These are phyloP conservation scores for Xestia xanthographa DNA, from an alignment of 2,888 invertebrate species.

Conservation along the genomic window DNA sequence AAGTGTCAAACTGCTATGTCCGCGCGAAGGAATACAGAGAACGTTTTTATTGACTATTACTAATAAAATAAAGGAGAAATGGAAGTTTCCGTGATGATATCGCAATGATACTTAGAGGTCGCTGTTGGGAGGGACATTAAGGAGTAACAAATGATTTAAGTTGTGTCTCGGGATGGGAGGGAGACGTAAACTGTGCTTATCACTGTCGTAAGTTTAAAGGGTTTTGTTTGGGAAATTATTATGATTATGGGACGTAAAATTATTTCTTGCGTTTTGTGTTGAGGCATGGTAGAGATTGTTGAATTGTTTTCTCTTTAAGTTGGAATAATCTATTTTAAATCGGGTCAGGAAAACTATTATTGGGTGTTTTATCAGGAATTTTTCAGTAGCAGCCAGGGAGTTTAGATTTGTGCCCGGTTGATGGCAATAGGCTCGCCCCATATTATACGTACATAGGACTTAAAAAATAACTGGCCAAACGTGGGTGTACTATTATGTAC, in stretches of 20 bases:
- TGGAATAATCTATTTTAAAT: not conserved
- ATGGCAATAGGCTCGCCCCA: too few relatives aligned
- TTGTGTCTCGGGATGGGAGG: conserved; percentile 44
- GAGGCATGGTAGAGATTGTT: not conserved
- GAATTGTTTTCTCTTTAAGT: not conserved
- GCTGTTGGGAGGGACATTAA: conserved; percentile 54
- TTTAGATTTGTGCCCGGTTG: too few relatives aligned
- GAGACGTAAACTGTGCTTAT: conserved; percentile 44
- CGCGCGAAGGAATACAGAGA: conserved; percentile 81
- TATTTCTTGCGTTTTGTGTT: conserved; percentile 22
- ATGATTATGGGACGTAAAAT: conserved; percentile 10
- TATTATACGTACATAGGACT: too few relatives aligned
- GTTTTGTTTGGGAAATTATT: conserved; percentile 43
- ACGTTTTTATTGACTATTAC: conserved; percentile 82
- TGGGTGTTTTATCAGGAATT: too few relatives aligned
- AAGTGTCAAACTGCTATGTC: conserved; percentile 80
- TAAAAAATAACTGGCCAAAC: too few relatives aligned
- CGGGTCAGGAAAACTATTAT: too few relatives aligned
- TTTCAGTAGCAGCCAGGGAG: too few relatives aligned
- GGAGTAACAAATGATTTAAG: conserved; percentile 65
- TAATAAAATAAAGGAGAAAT: conserved; percentile 80
- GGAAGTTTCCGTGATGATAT: conserved; percentile 68
- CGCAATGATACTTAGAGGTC: conserved; percentile 65
- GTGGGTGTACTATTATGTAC: too few relatives aligned
- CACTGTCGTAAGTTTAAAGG: conserved; percentile 52